Conservation (phyloP, 2,797 vertebrate genomes). For the Diglossa cyanea region DNA sequence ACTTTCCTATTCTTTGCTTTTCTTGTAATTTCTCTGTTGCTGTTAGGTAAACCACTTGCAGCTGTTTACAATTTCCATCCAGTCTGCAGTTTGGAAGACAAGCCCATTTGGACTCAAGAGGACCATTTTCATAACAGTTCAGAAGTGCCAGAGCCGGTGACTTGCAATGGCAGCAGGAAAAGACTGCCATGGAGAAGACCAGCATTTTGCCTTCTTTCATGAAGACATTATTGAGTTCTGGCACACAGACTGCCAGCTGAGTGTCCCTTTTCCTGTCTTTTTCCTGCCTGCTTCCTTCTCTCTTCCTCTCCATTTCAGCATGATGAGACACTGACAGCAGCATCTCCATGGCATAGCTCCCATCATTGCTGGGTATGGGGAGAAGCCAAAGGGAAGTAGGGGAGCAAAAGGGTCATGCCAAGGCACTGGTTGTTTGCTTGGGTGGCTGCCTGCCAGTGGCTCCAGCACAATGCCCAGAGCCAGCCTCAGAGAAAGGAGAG, state of each 20-base stretch:
- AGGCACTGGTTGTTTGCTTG: neutral
- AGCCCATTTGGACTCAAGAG: neutral
- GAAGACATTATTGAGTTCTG: neutral
- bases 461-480: neutral
- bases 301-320: neutral
- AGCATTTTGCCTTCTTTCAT: neutral
- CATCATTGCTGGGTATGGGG: neutral
- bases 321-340: neutral
- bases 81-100: neutral
- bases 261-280: neutral
- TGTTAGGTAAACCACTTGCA: neutral
- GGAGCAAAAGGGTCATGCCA: neutral
- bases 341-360: fast-evolving
- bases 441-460: neutral
- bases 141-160: fast-evolving
- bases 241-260: neutral
- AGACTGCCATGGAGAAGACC: neutral
- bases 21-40: neutral
- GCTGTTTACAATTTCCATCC: neutral
- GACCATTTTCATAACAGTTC: neutral
- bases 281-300: neutral
- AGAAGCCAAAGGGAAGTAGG: neutral
- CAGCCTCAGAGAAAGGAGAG: neutral
- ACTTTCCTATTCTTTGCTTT: neutral
- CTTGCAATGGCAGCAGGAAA: neutral